Evolutionary conservation across 2,113 vertebrate species (phyloP).

Genomic region (Ptyas mucosa): DNA sequence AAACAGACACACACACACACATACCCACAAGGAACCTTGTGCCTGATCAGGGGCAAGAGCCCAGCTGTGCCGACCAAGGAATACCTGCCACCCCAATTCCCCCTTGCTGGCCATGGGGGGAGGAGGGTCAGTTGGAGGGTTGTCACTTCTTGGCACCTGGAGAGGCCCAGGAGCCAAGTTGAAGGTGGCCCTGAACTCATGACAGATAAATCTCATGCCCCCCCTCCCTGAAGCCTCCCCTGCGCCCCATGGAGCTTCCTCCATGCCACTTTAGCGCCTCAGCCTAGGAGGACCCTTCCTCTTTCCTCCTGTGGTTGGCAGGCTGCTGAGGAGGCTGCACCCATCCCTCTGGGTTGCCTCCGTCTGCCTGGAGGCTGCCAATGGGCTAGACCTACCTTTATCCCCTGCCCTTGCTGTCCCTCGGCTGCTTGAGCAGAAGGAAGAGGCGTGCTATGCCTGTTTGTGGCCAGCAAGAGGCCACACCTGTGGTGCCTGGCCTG

Average conservation of each 20-base stretch:
- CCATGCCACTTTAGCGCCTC: not conserved
- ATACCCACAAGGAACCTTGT: not conserved
- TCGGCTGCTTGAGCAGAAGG: not conserved
- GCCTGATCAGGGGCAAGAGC: not conserved
- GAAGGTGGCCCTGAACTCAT: not conserved
- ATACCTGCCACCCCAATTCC: not conserved
- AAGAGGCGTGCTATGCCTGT: not conserved
- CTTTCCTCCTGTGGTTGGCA: not conserved
- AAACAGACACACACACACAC: too few species aligned
- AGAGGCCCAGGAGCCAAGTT: not conserved
- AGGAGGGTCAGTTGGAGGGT: not conserved
- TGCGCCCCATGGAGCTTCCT: not conserved
- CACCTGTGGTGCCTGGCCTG: not conserved
- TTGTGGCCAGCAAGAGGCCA: not conserved
- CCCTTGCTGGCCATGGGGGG: not conserved
- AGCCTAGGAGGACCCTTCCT: not conserved
- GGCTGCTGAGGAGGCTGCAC: not conserved
- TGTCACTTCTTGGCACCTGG: not conserved
- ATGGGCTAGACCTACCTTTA: not conserved
- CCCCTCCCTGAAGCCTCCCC: not conserved
- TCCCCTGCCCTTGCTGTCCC: not conserved
- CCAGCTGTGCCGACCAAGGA: not conserved
- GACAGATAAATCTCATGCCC: not conserved
- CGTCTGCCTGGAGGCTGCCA: not conserved
- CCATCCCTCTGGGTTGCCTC: not conserved